Percentiles rank a stretch among this genome's conserved stretches.
These are phyloP conservation scores for Oryzias melastigma DNA, from an alignment of 2,113 vertebrate species.

Conservation along the genomic window DNA sequence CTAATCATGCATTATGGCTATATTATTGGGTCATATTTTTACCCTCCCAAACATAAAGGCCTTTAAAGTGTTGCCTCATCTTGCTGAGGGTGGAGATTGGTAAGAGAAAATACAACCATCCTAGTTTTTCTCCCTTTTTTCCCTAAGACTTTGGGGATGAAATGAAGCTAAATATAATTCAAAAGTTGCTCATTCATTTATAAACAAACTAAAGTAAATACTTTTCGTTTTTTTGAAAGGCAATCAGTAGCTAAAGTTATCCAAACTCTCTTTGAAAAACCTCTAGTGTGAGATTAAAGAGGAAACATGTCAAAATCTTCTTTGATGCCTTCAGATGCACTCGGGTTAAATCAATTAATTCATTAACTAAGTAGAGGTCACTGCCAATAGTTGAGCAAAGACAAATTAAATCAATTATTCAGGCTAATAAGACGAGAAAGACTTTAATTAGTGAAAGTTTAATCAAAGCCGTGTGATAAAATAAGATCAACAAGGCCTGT, in stretches of 20 bases:
- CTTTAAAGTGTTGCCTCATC: constrained; percentile 15
- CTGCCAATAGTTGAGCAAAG: constrained; percentile 70
- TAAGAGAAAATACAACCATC: constrained; percentile 14
- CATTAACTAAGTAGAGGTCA: constrained; percentile 81
- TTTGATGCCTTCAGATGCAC: constrained; percentile 64
- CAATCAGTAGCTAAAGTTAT: constrained; percentile 12
- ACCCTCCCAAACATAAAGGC: constrained; percentile 24
- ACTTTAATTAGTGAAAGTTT: constrained; percentile 96
- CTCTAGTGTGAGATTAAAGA: constrained; percentile 66
- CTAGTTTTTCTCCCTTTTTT: constrained; percentile 4
- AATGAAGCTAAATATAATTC: constrained; percentile 32
- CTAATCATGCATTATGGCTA: constrained; percentile 61
- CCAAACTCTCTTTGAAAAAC: constrained; percentile 8
- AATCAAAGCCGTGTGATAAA: constrained; percentile 84
- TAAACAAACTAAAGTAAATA: constrained; percentile 16
- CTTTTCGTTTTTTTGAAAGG: constrained; percentile 7
- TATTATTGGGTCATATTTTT: constrained; percentile 55
- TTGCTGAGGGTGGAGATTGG: constrained; percentile 6
- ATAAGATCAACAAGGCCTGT: constrained; percentile 44
- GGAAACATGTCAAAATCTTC: constrained; percentile 70
- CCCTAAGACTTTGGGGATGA: constrained; percentile 22
- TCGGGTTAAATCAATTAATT: constrained; percentile 78
- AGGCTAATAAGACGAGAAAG: constrained; percentile 87
- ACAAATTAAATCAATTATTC: constrained; percentile 96
- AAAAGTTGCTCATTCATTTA: constrained; percentile 27